Evolutionary conservation across 2,888 invertebrate species (phyloP).

Genomic region (Axea sp.): DNA sequence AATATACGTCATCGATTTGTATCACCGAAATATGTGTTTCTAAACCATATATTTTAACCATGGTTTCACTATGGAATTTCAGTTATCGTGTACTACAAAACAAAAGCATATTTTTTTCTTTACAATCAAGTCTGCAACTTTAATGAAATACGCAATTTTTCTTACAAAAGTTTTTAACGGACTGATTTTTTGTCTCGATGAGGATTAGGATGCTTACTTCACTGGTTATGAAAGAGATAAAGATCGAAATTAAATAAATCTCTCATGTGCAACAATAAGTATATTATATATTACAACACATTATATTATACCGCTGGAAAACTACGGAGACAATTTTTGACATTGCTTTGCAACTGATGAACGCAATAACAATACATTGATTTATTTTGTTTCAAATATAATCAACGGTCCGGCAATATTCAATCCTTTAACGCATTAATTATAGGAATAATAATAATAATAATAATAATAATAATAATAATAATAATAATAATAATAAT

Average conservation of each 20-base stretch:
- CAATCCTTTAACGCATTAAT: slow-evolving; percentile 28
- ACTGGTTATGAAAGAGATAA: background rate
- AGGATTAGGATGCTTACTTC: no score
- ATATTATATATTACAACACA: slow-evolving; percentile 22
- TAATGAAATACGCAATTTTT: no score
- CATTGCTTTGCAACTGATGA: background rate
- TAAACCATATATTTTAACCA: no score
- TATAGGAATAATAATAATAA: no score
- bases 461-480: slow-evolving; percentile 17
- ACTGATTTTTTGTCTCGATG: no score
- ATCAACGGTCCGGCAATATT: slow-evolving; percentile 17
- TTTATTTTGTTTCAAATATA: background rate
- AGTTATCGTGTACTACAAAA: no score
- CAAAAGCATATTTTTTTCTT: no score
- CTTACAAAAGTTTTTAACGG: no score
- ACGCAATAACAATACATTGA: slow-evolving; percentile 1
- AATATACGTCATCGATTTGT: no score
- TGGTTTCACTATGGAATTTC: no score
- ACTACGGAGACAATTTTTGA: background rate
- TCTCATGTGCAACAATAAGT: slow-evolving; percentile 17
- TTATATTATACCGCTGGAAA: slow-evolving; percentile 7
- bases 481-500: slow-evolving; percentile 6
- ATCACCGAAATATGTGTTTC: no score
- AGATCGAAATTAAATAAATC: background rate
- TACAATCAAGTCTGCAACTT: no score